These are phyloP conservation scores for Hydrotaea diabolus DNA, from an alignment of 2,888 invertebrate genomes.

Conservation along the genomic window DNA sequence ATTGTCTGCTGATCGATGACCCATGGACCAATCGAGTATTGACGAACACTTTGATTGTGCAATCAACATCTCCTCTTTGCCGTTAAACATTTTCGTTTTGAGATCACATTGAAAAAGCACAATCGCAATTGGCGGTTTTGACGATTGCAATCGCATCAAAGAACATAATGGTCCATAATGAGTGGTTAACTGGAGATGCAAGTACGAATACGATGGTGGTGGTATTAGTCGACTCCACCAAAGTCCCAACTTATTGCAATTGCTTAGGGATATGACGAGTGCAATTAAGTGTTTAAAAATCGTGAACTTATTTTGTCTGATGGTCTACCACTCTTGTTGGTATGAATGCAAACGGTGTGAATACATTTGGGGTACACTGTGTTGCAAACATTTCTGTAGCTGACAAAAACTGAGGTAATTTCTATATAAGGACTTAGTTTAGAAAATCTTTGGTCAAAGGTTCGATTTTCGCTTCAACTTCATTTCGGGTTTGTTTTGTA, in stretches of 20 bases:
- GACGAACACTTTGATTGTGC: background rate
- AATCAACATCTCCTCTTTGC: background rate
- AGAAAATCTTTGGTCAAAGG: too few species aligned
- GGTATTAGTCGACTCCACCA: background rate
- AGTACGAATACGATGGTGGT: slow-evolving; percentile 43
- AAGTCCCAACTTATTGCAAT: background rate
- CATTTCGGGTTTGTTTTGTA: too few species aligned
- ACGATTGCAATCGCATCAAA: slow-evolving; percentile 49
- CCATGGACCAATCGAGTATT: slow-evolving; percentile 39
- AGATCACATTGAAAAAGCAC: slow-evolving; percentile 4
- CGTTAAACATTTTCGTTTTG: background rate
- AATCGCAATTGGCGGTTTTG: slow-evolving; percentile 23
- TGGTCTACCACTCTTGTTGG: too few species aligned
- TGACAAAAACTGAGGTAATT: too few species aligned
- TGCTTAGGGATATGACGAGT: slow-evolving; percentile 53
- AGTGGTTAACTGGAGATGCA: slow-evolving; percentile 34
- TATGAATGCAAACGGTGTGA: background rate
- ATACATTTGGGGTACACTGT: background rate
- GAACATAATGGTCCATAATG: slow-evolving; percentile 41
- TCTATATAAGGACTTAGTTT: too few species aligned
- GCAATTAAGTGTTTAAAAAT: slow-evolving; percentile 54
- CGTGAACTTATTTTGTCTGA: slow-evolving; percentile 35
- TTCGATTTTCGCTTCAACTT: too few species aligned
- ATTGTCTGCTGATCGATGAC: background rate
- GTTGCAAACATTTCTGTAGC: background rate